Base-by-base conservation (phyloP, 2,888 invertebrate genomes). In the Noctuana brunneofusca region DNA sequence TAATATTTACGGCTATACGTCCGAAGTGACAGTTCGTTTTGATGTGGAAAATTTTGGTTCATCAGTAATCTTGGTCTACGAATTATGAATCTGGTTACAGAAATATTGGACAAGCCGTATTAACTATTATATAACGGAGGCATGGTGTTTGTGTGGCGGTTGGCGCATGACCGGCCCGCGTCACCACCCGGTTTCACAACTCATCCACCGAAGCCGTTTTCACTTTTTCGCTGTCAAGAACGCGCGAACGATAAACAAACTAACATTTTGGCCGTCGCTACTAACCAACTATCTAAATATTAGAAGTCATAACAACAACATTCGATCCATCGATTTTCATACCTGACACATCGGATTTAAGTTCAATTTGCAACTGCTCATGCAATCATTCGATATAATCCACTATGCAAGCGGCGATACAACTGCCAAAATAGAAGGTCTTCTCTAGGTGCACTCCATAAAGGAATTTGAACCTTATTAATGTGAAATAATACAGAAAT, bases 181-280 rank as follows among this genome's bases (percentile, higher is more conserved):
- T 75, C 73, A 78, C 75, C 81, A 82, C 82, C 81, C 79, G 83
- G 84, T 90, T 89, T 89, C 90, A 84, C 89, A 90, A 90, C 83
- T 72, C 86, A 86, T 82, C 84, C 84, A 84, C 86, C 80, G 80
- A 79, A 81, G 81, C 82, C 87, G 90, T 90, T 90, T 91, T 91
- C 91, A 91, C 91, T 91, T 91, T 90, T 91, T 91, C 88, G 89
- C 89, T 90, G 91, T 90, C 90, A 91, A 90, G 91, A 89, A 87
- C 90, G 89, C 87, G 77, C 80, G 78, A 86, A 83, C 87, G 89
- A 89, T 89, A 90, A 90, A 90, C 89, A 89, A 89, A 89, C 89
- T 86, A 88, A 86, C 87, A 87, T 89, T 89, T 88, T 82, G 87
- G 86, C 88, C 88, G 86, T 84, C 87, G 85, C 84, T 84, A 82